Evolutionary conservation across 2,113 vertebrate genomes (phyloP).

Genomic region (Callocephalon fimbriatum): DNA sequence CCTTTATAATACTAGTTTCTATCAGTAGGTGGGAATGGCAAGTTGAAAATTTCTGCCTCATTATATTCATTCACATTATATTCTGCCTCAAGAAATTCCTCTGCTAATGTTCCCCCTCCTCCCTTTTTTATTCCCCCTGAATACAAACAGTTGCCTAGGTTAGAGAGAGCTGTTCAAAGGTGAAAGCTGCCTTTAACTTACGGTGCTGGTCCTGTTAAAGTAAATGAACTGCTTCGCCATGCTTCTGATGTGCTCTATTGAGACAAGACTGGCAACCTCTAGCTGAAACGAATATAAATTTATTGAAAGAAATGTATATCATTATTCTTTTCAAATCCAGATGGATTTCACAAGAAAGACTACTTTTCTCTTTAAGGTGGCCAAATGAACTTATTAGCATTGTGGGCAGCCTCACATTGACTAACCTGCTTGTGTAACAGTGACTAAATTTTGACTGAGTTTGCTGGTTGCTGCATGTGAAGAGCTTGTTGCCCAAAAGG

Average conservation of each 20-base stretch:
- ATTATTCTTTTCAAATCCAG: neutral
- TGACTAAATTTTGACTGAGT: neutral
- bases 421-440: neutral
- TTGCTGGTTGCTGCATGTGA: neutral
- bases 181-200: slow-evolving; percentile 70
- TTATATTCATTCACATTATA: neutral
- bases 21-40: neutral
- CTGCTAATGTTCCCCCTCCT: neutral
- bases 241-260: slow-evolving; percentile 74
- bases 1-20: neutral
- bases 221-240: slow-evolving; percentile 88
- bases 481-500: neutral
- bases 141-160: neutral
- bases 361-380: neutral
- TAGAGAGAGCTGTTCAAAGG: neutral
- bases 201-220: slow-evolving; percentile 81
- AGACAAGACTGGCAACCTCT: slow-evolving; percentile 81
- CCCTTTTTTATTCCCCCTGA: neutral
- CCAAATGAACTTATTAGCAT: neutral
- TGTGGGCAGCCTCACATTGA: fast-evolving
- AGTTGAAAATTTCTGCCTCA: neutral
- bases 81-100: neutral
- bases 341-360: neutral
- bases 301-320: neutral
- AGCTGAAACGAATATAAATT: slow-evolving; percentile 76